Evolutionary conservation across 2,888 invertebrate species (phyloP).

Genomic region (Tenthredo distinguenda): DNA sequence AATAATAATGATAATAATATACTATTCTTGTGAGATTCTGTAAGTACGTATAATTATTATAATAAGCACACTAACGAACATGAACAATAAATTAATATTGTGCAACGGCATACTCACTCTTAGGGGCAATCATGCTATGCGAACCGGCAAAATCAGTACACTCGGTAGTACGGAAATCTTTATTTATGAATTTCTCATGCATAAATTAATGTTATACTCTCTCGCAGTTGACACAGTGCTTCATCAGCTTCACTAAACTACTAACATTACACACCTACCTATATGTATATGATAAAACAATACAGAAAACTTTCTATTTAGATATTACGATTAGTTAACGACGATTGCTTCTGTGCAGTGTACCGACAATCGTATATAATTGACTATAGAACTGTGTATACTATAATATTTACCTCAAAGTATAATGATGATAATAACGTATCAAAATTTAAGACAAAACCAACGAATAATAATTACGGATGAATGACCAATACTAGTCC

Average conservation of each 20-base stretch:
- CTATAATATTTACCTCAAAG: slow-evolving; percentile 13
- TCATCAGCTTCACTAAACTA: slow-evolving; percentile 36
- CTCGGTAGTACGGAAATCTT: slow-evolving; percentile 43
- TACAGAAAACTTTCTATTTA: not conserved
- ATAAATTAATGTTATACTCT: slow-evolving; percentile 7
- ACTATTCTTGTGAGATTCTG: slow-evolving; percentile 13
- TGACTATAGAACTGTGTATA: not conserved
- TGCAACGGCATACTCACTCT: slow-evolving; percentile 49
- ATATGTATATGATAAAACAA: slow-evolving; percentile 17
- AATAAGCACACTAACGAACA: slow-evolving; percentile 29
- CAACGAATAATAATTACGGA: not conserved
- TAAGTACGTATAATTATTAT: slow-evolving; percentile 18
- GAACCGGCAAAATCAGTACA: slow-evolving; percentile 44
- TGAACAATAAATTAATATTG: slow-evolving; percentile 42
- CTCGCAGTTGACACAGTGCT: slow-evolving; percentile 34
- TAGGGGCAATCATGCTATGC: slow-evolving; percentile 43
- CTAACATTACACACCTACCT: slow-evolving; percentile 43
- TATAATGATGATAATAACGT: not conserved
- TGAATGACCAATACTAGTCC: not conserved
- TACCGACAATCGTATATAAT: slow-evolving; percentile 52
- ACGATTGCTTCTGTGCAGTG: slow-evolving; percentile 52
- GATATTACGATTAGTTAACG: not conserved
- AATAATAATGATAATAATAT: slow-evolving; percentile 8
- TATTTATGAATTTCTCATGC: slow-evolving; percentile 37
- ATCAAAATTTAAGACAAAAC: not conserved